Evolutionary conservation across 2,888 invertebrate species (phyloP).

Genomic region (Lepetodrilus schrolli): DNA sequence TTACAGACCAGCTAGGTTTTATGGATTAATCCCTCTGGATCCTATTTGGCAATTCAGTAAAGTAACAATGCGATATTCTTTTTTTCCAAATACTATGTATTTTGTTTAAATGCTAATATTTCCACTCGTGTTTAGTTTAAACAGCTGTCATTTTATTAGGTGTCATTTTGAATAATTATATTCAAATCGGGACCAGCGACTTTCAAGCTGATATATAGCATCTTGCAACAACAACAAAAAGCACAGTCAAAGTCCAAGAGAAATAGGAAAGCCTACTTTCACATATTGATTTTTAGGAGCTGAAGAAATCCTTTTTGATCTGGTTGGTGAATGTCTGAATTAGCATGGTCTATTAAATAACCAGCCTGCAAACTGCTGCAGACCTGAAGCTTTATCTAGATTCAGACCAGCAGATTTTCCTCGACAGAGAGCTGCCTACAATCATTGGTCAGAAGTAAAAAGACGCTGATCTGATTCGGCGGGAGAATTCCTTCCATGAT

Average conservation of each 20-base stretch:
- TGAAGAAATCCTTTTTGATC: conserved; percentile 15
- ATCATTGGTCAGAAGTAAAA: neutral
- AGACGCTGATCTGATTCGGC: neutral
- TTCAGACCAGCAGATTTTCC: neutral
- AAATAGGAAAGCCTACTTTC: conserved; percentile 6
- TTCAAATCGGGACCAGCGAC: neutral
- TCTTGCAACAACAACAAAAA: neutral
- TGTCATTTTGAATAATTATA: neutral
- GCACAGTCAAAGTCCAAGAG: neutral
- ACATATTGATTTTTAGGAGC: neutral
- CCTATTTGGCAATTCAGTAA: too few relatives aligned
- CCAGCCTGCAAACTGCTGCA: neutral
- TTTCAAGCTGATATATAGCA: neutral
- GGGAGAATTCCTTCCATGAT: neutral
- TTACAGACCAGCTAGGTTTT: too few relatives aligned
- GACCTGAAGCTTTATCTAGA: neutral
- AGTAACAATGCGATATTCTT: too few relatives aligned
- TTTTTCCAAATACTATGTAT: too few relatives aligned
- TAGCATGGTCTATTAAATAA: neutral
- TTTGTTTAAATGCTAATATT: too few relatives aligned
- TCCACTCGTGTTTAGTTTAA: too few relatives aligned
- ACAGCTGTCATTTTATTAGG: too few relatives aligned
- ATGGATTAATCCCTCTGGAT: too few relatives aligned
- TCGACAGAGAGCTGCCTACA: neutral
- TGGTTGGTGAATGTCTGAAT: conserved; percentile 20